phyloP scores from a whole-genome alignment of 2,113 vertebrate genomes.

The Oreotragus oreotragus region DNA sequence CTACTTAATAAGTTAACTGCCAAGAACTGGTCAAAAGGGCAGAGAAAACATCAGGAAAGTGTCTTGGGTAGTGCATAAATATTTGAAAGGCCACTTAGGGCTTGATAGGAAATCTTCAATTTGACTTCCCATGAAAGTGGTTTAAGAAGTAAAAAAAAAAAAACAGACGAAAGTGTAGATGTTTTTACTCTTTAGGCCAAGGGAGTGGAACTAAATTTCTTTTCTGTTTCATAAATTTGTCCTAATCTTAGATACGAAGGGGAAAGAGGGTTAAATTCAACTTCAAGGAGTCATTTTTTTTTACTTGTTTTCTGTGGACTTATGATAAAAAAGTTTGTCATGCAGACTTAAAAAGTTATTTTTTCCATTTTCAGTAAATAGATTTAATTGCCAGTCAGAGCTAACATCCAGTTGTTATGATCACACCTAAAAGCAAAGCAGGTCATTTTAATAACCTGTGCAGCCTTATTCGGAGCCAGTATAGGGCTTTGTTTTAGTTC shows the following conservation, averaged over 20 bases:
- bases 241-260: background rate
- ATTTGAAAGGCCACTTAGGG: background rate
- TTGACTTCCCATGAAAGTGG: background rate
- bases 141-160: background rate
- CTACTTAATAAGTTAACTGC: background rate
- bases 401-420: background rate
- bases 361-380: constrained; percentile 8
- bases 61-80: background rate
- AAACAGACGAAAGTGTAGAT: background rate
- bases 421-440: background rate
- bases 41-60: background rate
- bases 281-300: background rate
- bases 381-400: background rate
- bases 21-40: background rate
- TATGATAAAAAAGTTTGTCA: background rate
- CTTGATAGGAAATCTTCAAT: background rate
- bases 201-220: background rate
- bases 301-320: background rate
- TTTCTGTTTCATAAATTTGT: background rate
- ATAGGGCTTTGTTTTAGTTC: background rate
- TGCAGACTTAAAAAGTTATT: background rate
- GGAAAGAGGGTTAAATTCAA: background rate
- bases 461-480: background rate
- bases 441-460: background rate
- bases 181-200: background rate